Evolutionary conservation across 37 sponge, comb jelly and placozoan species (phyloP).

Genomic region (Aphrocallistes beatrix): DNA sequence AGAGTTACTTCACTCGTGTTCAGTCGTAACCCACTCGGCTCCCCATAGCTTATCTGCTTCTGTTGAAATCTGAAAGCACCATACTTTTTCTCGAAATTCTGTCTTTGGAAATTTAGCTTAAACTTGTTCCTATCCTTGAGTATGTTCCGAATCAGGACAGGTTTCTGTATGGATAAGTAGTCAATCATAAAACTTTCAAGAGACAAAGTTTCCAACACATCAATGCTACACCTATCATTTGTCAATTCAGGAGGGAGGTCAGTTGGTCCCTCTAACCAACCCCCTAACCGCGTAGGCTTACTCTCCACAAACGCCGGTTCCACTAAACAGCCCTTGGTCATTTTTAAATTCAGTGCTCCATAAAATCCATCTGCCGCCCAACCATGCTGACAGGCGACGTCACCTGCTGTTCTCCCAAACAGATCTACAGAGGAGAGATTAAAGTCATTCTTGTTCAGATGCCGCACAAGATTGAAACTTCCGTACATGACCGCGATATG

Average conservation of each 20-base stretch:
- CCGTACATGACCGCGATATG: conserved; percentile 72
- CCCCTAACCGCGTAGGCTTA: conserved; percentile 28
- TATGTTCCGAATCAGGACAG: conserved; percentile 63
- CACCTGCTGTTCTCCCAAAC: conserved; percentile 57
- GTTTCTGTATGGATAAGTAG: conserved; percentile 53
- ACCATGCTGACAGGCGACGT: conserved; percentile 63
- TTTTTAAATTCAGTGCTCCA: not conserved
- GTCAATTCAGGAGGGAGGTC: conserved; percentile 48
- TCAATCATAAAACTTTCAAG: conserved; percentile 45
- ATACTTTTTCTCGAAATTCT: conserved; percentile 49
- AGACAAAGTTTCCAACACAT: conserved; percentile 33
- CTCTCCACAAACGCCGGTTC: not conserved
- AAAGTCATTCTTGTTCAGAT: conserved; percentile 42
- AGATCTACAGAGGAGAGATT: conserved; percentile 28
- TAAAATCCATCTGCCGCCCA: conserved; percentile 47
- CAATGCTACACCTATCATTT: conserved; percentile 64
- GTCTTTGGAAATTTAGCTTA: conserved; percentile 40
- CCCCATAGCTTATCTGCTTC: conserved; percentile 34
- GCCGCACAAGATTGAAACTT: conserved; percentile 25
- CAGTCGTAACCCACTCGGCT: conserved; percentile 21
- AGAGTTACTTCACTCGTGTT: conserved; percentile 23
- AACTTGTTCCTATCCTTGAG: conserved; percentile 33
- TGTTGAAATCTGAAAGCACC: conserved; percentile 33
- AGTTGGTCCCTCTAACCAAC: conserved; percentile 40
- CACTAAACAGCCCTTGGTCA: conserved; percentile 31